Base-by-base conservation (phyloP, 1,140 invertebrate species). In the Neoseiulus cucumeris region DNA sequence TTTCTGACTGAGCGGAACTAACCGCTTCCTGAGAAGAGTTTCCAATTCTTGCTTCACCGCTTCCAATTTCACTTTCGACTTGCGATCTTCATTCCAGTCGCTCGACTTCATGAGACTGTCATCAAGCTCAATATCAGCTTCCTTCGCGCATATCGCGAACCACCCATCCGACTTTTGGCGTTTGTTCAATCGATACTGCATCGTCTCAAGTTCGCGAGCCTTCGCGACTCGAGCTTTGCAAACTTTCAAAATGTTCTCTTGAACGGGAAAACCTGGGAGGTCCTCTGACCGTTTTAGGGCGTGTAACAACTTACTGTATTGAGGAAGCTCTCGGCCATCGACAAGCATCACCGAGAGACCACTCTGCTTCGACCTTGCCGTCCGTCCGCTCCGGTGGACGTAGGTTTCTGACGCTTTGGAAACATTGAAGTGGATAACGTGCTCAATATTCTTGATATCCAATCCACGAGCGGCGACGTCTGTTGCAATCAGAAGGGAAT, bases 391-490 rank as follows among this genome's bases (percentile, higher is more conserved):
- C 64, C 95, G 80, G 76, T 99, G 95, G 0, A 98, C 84, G 75
- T 98, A 99, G 74, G 85, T 86, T 79, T 98, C 93, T 33, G 88
- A 86, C 18, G 92, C 96, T 71, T 85, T 81, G 0, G 95, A 94
- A 7, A 94, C 87, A 78, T 98, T 92, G 79, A 96, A 98, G 76
- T 99, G 95, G 71, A 98, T 84, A 2, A 98, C 93, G 72, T 96
- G 89, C 69, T 96, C 82, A 1, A 98, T 84, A 72, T 85, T 82
- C 5, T 89, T 87, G 73, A 98, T 96, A 77, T 99, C 95, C 29
- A 99, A 77, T 44, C 95, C 95, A 68, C 95, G 79, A 0, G 95
- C 92, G 14, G 94, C 95, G 18, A 98, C 92, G 79, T 98, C 95
- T 0, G 94, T 98, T 0, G 95, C 91, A 66, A 99, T 80, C n/a